Evolutionary conservation across 2,888 invertebrate genomes (phyloP).

Genomic region (Tinea pellionella): DNA sequence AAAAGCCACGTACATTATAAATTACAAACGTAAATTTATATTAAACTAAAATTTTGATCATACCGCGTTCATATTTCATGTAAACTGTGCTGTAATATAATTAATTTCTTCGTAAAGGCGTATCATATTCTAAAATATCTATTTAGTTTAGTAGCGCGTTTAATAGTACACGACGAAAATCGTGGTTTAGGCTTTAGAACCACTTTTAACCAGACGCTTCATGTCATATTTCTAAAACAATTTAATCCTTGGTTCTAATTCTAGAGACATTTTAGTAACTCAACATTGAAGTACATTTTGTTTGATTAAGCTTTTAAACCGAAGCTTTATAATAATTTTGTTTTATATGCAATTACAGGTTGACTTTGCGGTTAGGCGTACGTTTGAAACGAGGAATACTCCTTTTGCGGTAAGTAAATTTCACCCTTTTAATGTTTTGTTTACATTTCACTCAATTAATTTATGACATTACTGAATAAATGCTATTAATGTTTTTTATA

Average conservation of each 20-base stretch:
- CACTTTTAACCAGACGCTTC: not conserved
- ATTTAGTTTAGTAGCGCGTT: not conserved
- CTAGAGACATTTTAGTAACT: not conserved
- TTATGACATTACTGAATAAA: constrained; percentile 2
- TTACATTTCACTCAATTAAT: not conserved
- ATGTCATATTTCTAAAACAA: not conserved
- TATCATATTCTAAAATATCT: too few species aligned
- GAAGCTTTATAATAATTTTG: not conserved
- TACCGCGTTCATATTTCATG: not conserved
- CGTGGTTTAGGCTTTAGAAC: constrained; percentile 7
- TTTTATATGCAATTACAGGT: not conserved
- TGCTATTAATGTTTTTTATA: not conserved
- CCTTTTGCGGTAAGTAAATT: constrained; percentile 9
- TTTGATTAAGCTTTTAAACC: not conserved
- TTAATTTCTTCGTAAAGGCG: not conserved
- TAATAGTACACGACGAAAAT: not conserved
- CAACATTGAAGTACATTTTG: not conserved
- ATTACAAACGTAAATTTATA: not conserved
- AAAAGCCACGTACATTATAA: not conserved
- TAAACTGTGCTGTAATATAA: constrained; percentile 6
- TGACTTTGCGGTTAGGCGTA: not conserved
- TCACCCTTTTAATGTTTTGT: constrained; percentile 10
- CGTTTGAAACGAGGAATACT: constrained; percentile 7
- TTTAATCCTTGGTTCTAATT: not conserved
- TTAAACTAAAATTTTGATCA: constrained; percentile 7